phyloP scores from a whole-genome alignment of 1,140 invertebrate genomes.

The Teleogryllus occipitalis region DNA sequence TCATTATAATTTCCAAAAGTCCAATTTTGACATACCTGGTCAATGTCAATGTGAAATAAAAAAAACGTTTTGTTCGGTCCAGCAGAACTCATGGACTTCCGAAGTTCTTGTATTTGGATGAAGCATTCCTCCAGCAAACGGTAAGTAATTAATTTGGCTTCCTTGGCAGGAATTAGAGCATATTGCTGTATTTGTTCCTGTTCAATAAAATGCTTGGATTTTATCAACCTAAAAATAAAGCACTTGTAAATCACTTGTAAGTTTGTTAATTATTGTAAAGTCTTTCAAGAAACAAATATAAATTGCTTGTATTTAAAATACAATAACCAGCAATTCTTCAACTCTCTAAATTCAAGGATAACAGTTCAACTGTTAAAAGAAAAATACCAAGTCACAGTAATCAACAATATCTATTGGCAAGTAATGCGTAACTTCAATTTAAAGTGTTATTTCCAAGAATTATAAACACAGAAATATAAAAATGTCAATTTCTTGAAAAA shows the following conservation, averaged over 20 bases:
- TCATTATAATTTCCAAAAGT: not conserved
- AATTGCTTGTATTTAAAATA: not conserved
- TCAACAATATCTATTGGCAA: no score
- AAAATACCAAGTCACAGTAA: no score
- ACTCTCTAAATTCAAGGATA: not conserved
- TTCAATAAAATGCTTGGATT: constrained; percentile 69
- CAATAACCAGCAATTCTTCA: not conserved
- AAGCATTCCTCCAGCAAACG: constrained; percentile 74
- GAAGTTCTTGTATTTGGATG: constrained; percentile 60
- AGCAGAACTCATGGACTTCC: constrained; percentile 46
- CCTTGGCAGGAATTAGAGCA: constrained; percentile 82
- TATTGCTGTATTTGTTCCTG: constrained; percentile 80
- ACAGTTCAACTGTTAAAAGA: not conserved
- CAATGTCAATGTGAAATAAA: constrained; percentile 61
- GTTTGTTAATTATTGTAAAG: constrained; percentile 11
- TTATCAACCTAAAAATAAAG: constrained; percentile 53
- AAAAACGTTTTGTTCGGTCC: constrained; percentile 61
- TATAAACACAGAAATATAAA: no score
- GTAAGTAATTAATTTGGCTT: constrained; percentile 76
- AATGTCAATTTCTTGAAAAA: no score
- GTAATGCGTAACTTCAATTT: no score
- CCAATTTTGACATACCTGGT: constrained; percentile 29
- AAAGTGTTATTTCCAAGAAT: no score
- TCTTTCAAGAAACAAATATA: not conserved
- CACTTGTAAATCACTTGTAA: constrained; percentile 19